Evolutionary conservation across 2,113 vertebrate genomes (phyloP).

Genomic region (Catharus minimus): DNA sequence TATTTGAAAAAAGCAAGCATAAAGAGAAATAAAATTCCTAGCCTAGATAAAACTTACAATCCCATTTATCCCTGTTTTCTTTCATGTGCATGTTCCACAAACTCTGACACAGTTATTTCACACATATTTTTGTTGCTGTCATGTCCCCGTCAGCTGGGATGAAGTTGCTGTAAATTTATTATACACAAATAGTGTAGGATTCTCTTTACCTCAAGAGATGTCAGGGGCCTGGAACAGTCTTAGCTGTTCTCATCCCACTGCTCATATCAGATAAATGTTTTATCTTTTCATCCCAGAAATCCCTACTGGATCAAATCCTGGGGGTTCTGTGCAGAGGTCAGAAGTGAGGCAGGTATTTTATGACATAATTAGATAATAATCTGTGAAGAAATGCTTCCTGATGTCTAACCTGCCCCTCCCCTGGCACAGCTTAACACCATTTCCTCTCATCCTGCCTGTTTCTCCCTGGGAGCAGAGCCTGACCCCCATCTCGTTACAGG

Average conservation of each 20-base stretch:
- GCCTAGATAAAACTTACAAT: background rate
- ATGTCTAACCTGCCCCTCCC: background rate
- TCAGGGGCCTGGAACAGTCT: background rate
- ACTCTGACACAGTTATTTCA: background rate
- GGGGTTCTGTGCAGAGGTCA: background rate
- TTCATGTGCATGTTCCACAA: background rate
- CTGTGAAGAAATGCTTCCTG: background rate
- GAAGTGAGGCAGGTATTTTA: background rate
- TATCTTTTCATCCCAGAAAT: background rate
- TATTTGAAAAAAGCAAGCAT: background rate
- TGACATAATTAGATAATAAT: background rate
- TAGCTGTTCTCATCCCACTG: background rate
- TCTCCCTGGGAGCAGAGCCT: background rate
- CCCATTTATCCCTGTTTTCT: background rate
- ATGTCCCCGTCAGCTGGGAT: background rate
- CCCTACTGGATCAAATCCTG: background rate
- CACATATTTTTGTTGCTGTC: background rate
- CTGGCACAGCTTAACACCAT: background rate
- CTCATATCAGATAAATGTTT: background rate
- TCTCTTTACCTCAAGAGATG: background rate
- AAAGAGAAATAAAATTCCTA: conserved; percentile 1
- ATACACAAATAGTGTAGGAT: background rate
- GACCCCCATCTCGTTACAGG: rapidly evolving
- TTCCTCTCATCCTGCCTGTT: background rate
- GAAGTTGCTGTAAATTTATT: background rate